A percentile compares a stretch with the other conserved stretches of the same genome.
phyloP scores from a whole-genome alignment of 2,113 vertebrate genomes.

The Cyanocitta stelleri region DNA sequence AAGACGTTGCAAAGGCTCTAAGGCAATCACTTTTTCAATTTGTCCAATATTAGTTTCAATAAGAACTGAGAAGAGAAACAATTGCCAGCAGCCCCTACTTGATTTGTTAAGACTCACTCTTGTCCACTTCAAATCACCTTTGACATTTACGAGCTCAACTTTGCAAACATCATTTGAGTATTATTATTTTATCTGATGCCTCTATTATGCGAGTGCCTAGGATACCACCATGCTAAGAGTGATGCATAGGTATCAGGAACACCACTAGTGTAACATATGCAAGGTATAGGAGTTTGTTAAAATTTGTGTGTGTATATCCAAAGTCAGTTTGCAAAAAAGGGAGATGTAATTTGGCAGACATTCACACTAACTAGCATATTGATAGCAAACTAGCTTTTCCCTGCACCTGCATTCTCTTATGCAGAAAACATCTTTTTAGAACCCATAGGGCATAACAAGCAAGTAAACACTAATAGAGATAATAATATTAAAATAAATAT shows the following conservation, averaged over 20 bases:
- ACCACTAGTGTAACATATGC: neutral
- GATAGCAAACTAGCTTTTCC: neutral
- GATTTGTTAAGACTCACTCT: slow-evolving; percentile 62
- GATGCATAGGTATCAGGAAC: neutral
- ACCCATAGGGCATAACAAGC: neutral
- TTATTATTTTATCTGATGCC: slow-evolving; percentile 54
- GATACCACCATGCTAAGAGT: neutral
- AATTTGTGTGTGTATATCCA: neutral
- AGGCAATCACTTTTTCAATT: slow-evolving; percentile 66
- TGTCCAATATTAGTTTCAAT: slow-evolving; percentile 65
- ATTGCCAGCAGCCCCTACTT: slow-evolving; percentile 32
- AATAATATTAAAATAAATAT: neutral
- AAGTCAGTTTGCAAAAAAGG: neutral
- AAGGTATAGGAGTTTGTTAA: neutral
- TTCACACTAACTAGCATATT: neutral
- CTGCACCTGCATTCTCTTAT: neutral
- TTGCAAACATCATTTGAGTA: slow-evolving; percentile 52
- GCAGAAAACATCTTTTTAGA: neutral
- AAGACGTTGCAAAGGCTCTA: slow-evolving; percentile 47
- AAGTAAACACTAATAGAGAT: neutral
- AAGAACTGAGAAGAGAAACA: slow-evolving; percentile 52
- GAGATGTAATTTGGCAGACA: neutral
- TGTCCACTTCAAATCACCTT: slow-evolving; percentile 60
- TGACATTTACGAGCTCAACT: slow-evolving; percentile 49
- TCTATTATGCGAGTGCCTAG: slow-evolving; percentile 8